Percentiles rank a stretch among this genome's conserved stretches.
Conservation (phyloP, 2,797 vertebrate genomes). For the Hephaestus fuliginosus region DNA sequence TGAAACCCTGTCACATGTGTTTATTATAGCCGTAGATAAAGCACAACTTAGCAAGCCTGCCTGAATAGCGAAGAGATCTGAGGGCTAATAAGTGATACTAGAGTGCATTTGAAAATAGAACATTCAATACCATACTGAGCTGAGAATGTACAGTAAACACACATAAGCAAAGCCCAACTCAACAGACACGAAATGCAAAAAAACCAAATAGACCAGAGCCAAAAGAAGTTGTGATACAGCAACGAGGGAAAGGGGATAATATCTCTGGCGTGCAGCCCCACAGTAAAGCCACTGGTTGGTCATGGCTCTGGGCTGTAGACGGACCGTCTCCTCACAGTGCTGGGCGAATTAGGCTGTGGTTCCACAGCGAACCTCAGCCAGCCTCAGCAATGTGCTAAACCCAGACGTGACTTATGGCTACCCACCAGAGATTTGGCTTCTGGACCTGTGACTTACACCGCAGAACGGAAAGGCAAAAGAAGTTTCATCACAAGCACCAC, state of each 20-base stretch:
- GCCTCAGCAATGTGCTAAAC: slow-evolving; percentile 84
- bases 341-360: slow-evolving; percentile 84
- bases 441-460: slow-evolving; percentile 62
- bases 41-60: slow-evolving; percentile 44
- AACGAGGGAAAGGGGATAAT: slow-evolving; percentile 70
- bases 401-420: slow-evolving; percentile 83
- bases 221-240: slow-evolving; percentile 55
- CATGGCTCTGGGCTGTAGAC: slow-evolving; percentile 83
- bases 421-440: slow-evolving; percentile 79
- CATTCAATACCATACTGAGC: slow-evolving; percentile 46
- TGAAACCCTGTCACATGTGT: slow-evolving; percentile 67
- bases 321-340: slow-evolving; percentile 80
- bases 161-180: slow-evolving; percentile 26
- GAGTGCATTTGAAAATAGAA: slow-evolving; percentile 40
- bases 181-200: slow-evolving; percentile 32
- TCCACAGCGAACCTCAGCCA: slow-evolving; percentile 78
- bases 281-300: slow-evolving; percentile 80
- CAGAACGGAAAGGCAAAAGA: slow-evolving; percentile 69
- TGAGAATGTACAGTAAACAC: slow-evolving; percentile 34
- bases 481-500: slow-evolving; percentile 62
- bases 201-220: slow-evolving; percentile 25
- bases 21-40: slow-evolving; percentile 60
- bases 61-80: slow-evolving; percentile 32
- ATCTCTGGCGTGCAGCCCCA: slow-evolving; percentile 69
- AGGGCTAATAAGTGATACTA: slow-evolving; percentile 39